These are phyloP conservation scores for Plemyria rubiginata DNA, from an alignment of 2,888 invertebrate species.

Conservation along the genomic window DNA sequence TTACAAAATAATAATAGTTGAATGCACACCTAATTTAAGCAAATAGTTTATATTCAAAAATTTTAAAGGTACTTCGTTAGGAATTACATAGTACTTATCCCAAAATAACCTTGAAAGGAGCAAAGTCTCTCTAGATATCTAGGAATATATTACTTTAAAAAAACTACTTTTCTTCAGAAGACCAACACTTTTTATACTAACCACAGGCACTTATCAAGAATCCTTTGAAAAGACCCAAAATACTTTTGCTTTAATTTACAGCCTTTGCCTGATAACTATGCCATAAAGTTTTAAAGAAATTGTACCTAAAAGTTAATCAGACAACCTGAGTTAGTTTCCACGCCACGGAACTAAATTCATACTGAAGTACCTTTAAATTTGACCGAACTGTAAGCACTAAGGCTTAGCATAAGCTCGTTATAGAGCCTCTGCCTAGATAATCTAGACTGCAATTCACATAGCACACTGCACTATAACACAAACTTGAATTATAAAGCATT, in stretches of 20 bases:
- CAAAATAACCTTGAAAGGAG: too few species aligned
- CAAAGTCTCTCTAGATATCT: too few species aligned
- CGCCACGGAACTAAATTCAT: background rate
- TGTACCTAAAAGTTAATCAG: background rate
- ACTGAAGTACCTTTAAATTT: constrained; percentile 23
- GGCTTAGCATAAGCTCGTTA: constrained; percentile 28
- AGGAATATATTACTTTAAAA: too few species aligned
- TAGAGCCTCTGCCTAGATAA: constrained; percentile 17
- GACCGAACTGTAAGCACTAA: constrained; percentile 27
- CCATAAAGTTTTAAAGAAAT: background rate
- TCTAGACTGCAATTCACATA: constrained; percentile 28
- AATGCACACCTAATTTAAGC: constrained; percentile 3
- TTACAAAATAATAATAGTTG: constrained; percentile 16
- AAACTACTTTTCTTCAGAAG: too few species aligned
- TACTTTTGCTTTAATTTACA: too few species aligned
- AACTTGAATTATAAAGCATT: constrained; percentile 19
- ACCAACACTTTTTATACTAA: too few species aligned
- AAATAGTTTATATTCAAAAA: background rate
- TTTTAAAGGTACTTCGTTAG: constrained; percentile 14
- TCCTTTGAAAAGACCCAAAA: too few species aligned
- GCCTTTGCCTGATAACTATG: too few species aligned
- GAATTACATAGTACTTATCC: background rate
- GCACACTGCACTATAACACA: constrained; percentile 37
- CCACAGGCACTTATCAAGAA: too few species aligned
- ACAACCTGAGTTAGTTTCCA: background rate